phyloP scores from a whole-genome alignment of 1,140 invertebrate genomes.

The Drosophila nannoptera region DNA sequence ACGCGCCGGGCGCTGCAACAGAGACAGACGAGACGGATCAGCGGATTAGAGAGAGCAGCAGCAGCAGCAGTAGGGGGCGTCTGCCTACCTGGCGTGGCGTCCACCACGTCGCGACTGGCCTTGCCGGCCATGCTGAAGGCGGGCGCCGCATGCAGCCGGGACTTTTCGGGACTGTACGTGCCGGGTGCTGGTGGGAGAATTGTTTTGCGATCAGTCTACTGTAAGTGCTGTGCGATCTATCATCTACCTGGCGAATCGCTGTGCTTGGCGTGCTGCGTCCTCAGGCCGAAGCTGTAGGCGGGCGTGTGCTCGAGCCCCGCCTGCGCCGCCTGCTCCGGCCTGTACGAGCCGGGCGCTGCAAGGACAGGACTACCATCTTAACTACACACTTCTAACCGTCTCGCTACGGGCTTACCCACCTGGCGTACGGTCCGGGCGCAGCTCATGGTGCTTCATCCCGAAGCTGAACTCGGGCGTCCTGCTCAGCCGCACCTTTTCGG shows the following conservation, averaged over 20 bases:
- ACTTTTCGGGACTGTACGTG: slow-evolving; percentile 81
- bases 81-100: slow-evolving; percentile 80
- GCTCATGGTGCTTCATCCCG: slow-evolving; percentile 83
- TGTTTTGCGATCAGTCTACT: neutral
- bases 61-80: slow-evolving; percentile 61
- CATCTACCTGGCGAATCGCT: slow-evolving; percentile 70
- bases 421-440: slow-evolving; percentile 86
- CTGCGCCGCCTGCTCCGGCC: slow-evolving; percentile 83
- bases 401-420: slow-evolving; percentile 68
- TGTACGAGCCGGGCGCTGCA: slow-evolving; percentile 81
- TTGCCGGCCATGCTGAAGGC: slow-evolving; percentile 82
- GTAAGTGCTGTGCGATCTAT: neutral
- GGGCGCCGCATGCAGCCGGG: slow-evolving; percentile 77
- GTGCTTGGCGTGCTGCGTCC: slow-evolving; percentile 79
- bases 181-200: slow-evolving; percentile 78
- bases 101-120: slow-evolving; percentile 83
- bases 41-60: neutral
- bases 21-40: neutral
- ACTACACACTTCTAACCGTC: too few relatives aligned
- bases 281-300: slow-evolving; percentile 83
- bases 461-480: slow-evolving; percentile 83
- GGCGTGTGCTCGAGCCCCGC: slow-evolving; percentile 82
- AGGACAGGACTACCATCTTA: neutral
- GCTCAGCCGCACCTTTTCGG: slow-evolving; percentile 83
- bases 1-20: slow-evolving; percentile 85